Evolutionary conservation across 2,888 invertebrate species (phyloP), one percentile per base, ranked within the genome.

Genomic region (Sesia apiformis): DNA sequence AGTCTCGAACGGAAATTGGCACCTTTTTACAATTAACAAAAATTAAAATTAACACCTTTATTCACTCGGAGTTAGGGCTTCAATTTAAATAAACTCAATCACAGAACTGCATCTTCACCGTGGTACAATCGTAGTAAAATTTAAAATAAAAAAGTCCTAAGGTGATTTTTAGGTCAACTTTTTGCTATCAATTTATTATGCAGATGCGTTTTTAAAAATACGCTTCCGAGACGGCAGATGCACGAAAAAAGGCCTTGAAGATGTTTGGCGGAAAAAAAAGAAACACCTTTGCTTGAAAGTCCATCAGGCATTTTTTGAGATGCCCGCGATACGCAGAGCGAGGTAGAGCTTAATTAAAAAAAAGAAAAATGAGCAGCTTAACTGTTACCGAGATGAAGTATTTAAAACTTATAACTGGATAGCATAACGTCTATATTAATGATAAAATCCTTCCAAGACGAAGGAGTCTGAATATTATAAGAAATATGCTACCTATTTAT

Each of bases 121-220:
- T n/a, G 23, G 8, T 46, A 23, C 46, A n/a, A 46, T 46, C 46
- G 8, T 23, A 52, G 6, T 40, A 7, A 40, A 40, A 23, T 40
- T 40, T 52, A 5, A n/a, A 64, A 58, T 53, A 60, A 60, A 67
- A 66, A 66, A 63, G 53, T 53, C 53, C 51, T 58, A 63, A 69
- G 66, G 65, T 66, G 67, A 69, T 73, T 78, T 81, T 76, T 71
- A 85, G 89, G 89, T 89, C 86, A 87, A 77, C 66, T 89, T 89
- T 89, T 89, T 88, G 82, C 81, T 81, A 84, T 80, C 74, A 81
- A 79, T 84, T 78, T 78, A 77, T 76, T 87, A 89, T 89, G 88
- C 87, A 89, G 87, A 89, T 89, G 88, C 73, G 72, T 65, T 74
- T 75, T 78, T 78, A 81, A 84, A 82, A 79, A 38, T 50, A 63